A percentile compares a stretch with the other conserved stretches of the same genome.
phyloP scores from a whole-genome alignment of 1,140 invertebrate genomes.

The Oscheius sp. region DNA sequence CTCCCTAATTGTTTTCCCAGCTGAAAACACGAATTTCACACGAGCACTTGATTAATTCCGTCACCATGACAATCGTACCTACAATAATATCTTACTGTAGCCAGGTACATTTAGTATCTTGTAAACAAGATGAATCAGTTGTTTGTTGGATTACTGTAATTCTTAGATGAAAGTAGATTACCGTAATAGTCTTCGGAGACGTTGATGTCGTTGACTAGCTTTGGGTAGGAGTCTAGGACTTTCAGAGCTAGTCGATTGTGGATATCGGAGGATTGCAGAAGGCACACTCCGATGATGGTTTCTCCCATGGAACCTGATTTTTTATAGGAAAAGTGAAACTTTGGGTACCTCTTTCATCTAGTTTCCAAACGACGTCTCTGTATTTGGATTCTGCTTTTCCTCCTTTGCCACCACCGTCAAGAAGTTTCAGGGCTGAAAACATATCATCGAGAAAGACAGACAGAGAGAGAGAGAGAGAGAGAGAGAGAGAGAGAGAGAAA shows the following conservation, averaged over 20 bases:
- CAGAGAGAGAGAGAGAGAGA: no score
- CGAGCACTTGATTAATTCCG: no score
- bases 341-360: constrained; percentile 72
- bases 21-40: no score
- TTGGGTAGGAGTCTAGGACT: constrained; percentile 82
- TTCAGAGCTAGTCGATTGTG: constrained; percentile 89
- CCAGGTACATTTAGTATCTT: no score
- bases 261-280: constrained; percentile 82
- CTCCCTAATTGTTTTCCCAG: no score
- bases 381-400: constrained; percentile 67
- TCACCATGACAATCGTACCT: no score
- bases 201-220: constrained; percentile 92
- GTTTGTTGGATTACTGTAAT: no score
- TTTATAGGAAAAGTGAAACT: constrained; percentile 20
- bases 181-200: constrained; percentile 94
- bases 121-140: no score
- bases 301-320: constrained; percentile 79
- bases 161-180: constrained; percentile 64
- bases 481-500: no score
- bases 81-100: no score
- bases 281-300: constrained; percentile 86
- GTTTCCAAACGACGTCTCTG: constrained; percentile 84
- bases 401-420: constrained; percentile 65
- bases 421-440: constrained; percentile 54
- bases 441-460: no score